Evolutionary conservation across 2,888 invertebrate species (phyloP).

Genomic region (Cataglyphis rosenhaueri): DNA sequence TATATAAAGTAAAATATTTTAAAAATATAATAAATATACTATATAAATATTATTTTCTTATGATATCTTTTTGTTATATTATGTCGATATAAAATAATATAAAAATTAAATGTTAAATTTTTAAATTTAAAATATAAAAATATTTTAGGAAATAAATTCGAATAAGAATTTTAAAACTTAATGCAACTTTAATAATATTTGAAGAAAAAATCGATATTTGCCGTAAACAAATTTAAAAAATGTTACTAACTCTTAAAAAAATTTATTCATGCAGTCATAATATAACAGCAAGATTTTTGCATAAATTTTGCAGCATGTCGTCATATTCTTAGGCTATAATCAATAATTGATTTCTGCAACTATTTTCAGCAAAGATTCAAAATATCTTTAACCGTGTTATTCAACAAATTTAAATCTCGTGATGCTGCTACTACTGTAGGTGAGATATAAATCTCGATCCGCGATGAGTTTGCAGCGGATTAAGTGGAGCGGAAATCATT

Average conservation of each 20-base stretch:
- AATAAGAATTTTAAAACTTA: background rate
- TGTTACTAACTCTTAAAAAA: background rate
- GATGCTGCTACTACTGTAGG: background rate
- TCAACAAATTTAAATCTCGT: slow-evolving; percentile 44
- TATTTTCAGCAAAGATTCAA: slow-evolving; percentile 32
- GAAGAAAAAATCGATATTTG: background rate
- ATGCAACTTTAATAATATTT: background rate
- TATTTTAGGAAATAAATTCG: background rate
- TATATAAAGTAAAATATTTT: background rate
- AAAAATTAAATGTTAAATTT: background rate
- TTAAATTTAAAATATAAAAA: background rate
- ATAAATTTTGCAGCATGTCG: background rate
- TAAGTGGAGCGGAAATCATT: slow-evolving; percentile 54
- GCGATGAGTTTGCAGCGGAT: slow-evolving; percentile 45
- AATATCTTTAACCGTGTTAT: slow-evolving; percentile 33
- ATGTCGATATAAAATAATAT: background rate
- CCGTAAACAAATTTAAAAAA: background rate
- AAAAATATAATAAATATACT: background rate
- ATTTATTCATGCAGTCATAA: background rate
- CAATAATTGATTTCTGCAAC: slow-evolving; percentile 5
- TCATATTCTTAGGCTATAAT: background rate
- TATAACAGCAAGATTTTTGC: background rate
- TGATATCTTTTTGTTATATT: background rate
- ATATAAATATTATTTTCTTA: background rate
- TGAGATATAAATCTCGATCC: slow-evolving; percentile 44